These are phyloP conservation scores for Globia sparganii DNA, from an alignment of 2,888 invertebrate species.

Conservation along the genomic window DNA sequence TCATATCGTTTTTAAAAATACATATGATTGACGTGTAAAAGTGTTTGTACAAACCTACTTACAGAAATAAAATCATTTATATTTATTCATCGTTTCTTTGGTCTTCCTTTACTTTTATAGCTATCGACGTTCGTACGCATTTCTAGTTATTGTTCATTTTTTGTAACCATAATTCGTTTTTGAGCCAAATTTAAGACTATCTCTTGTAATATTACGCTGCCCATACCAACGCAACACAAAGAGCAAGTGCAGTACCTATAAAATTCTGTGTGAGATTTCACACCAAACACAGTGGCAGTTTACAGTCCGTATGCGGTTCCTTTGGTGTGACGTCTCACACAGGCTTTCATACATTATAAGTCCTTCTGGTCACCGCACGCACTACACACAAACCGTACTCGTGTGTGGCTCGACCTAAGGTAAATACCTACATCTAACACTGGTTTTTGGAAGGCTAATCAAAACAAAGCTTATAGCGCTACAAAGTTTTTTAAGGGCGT, in stretches of 20 bases:
- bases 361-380: not conserved
- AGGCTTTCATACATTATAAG: not conserved
- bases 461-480: not conserved
- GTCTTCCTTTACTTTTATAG: not conserved
- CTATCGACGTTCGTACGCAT: not conserved
- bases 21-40: no score
- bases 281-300: not conserved
- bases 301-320: not conserved
- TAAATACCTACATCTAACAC: no score
- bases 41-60: no score
- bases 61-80: no score
- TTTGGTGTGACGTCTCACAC: slow-evolving; percentile 5
- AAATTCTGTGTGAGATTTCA: not conserved
- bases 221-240: no score
- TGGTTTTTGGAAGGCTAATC: not conserved
- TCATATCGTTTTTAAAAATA: no score
- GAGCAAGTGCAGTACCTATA: not conserved
- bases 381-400: not conserved
- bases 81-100: no score
- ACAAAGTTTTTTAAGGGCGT: not conserved
- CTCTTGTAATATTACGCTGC: not conserved
- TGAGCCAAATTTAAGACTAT: not conserved
- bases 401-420: not conserved
- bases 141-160: not conserved
- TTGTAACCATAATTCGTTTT: not conserved